These are phyloP conservation scores for Tenodera sinensis DNA, from an alignment of 2,888 invertebrate genomes.

Conservation along the genomic window DNA sequence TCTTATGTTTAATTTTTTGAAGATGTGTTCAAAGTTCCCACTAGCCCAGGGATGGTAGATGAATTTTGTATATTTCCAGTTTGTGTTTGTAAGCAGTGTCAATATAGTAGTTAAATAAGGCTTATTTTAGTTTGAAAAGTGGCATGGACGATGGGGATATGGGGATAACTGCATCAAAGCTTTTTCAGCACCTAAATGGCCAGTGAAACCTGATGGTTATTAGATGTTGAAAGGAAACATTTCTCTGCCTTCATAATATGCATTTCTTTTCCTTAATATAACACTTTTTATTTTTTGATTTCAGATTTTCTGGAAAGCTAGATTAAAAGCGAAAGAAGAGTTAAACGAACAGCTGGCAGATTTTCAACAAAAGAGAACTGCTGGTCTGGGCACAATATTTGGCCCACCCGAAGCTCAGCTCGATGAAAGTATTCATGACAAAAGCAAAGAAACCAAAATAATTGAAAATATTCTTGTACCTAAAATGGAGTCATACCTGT, in stretches of 20 bases:
- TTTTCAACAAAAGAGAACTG: slow-evolving; percentile 83
- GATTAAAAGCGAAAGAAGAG: slow-evolving; percentile 78
- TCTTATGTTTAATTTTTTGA: too few species aligned
- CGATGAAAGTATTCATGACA: slow-evolving; percentile 75
- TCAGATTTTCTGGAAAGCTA: slow-evolving; percentile 79
- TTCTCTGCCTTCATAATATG: neutral
- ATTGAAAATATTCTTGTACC: slow-evolving; percentile 71
- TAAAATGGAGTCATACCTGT: slow-evolving; percentile 66
- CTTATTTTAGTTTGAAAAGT: too few species aligned
- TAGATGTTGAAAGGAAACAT: neutral
- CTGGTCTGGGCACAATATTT: slow-evolving; percentile 85
- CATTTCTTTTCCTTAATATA: too few species aligned
- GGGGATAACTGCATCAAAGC: too few species aligned
- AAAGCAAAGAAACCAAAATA: slow-evolving; percentile 68
- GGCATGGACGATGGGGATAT: too few species aligned
- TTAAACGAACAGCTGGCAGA: slow-evolving; percentile 75
- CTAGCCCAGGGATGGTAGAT: too few species aligned
- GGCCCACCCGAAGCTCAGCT: slow-evolving; percentile 80
- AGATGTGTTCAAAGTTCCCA: too few species aligned
- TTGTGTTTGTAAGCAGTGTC: too few species aligned
- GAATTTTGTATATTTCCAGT: too few species aligned
- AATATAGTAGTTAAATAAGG: too few species aligned
- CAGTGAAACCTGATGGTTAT: neutral
- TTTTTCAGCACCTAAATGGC: too few species aligned
- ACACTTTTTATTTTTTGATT: slow-evolving; percentile 22